Base-by-base conservation (phyloP, 2,888 invertebrate genomes). In the Ormia ochracea region DNA sequence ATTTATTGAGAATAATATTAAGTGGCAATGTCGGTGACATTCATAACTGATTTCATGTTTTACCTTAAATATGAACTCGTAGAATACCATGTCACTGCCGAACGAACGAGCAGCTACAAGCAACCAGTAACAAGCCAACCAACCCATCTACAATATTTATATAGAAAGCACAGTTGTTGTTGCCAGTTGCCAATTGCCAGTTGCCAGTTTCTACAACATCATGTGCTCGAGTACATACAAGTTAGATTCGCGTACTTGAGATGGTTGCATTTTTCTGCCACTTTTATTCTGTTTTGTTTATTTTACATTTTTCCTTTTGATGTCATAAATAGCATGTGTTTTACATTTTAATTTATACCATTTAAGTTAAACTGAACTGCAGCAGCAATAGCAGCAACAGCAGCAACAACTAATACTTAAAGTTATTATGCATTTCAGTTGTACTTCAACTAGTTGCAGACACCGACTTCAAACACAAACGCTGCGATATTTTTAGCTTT, bases 21-120 rank as follows among this genome's bases (percentile, higher is more conserved):
- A 77, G 79, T 72, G 75, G 75, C 79, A 80, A 80, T 80, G 79
- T 76, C 75, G 75, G 79, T 80, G 79, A 75, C 79, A 80, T 80
- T 80, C 75, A 80, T 80, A 80, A 80, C 79, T 80, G 79, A 80
- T 76, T 80, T 80, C 75, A 80, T 80, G 79, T 72, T 80, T 80
- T 66, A 19, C 75, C 79, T 72, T 80, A 80, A 76, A 61, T 69
- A 69, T 61, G 48, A 74, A 66, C 74, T 74, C 65, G 65, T 58
- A 58, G 48, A 63, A 75, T 72, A 48, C 52, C 72, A 80, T 80
- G 61, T 61, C 50, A 63, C 61, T 10, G 3, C 12, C 45, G 23
- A 50, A 23, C 50, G 31, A 26, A 12, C 33, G n/a, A 36, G 48
- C 48, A 65, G 23, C 9, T 23, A 36, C 36, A 36, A 56, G 17